Conservation (phyloP, 2,113 vertebrate genomes). For the Todiramphus chloris region DNA sequence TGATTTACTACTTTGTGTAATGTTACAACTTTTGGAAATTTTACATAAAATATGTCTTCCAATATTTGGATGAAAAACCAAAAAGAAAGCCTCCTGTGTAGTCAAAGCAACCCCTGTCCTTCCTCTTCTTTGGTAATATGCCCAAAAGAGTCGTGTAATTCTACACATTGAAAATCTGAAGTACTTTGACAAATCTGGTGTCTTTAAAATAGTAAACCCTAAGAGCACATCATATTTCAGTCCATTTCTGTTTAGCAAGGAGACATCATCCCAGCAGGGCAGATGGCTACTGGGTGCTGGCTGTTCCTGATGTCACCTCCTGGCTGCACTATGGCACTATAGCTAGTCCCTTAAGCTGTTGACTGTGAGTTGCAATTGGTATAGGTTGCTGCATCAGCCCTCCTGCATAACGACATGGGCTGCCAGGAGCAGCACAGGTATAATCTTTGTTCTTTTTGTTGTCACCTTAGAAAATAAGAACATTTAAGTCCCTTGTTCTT, state of each 20-base stretch:
- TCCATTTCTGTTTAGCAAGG: background rate
- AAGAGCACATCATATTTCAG: background rate
- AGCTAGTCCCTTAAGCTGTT: background rate
- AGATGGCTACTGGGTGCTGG: background rate
- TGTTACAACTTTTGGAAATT: background rate
- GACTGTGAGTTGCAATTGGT: background rate
- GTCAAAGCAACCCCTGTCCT: background rate
- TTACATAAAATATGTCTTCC: background rate
- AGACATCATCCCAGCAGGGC: background rate
- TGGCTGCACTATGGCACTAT: background rate
- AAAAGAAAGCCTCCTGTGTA: background rate
- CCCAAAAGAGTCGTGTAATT: background rate
- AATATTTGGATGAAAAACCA: background rate
- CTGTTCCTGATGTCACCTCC: background rate
- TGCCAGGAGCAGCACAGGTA: background rate
- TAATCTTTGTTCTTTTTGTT: background rate
- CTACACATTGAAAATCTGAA: background rate
- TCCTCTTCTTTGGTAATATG: background rate
- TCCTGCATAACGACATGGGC: background rate
- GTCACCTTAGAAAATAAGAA: background rate
- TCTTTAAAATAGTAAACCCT: background rate
- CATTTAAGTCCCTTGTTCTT: background rate
- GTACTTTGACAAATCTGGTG: background rate
- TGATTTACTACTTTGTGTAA: background rate
- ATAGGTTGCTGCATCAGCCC: background rate